phyloP scores from a whole-genome alignment of 2,888 invertebrate species.

The Choreutis nemorana region DNA sequence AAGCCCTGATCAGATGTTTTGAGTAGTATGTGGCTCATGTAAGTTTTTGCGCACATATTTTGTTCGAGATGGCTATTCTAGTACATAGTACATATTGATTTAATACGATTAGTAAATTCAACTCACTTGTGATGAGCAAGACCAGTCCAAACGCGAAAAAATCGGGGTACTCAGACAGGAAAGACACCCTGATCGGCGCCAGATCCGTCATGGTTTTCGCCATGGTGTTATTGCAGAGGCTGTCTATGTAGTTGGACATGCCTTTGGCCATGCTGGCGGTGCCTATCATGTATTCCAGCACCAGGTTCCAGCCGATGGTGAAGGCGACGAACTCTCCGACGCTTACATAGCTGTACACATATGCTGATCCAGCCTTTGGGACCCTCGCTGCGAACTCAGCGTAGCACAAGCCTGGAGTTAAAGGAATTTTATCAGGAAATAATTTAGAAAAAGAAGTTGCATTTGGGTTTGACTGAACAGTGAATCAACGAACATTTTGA shows the following conservation, averaged over 20 bases:
- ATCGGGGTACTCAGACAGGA: conserved; percentile 78
- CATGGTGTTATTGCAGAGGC: conserved; percentile 73
- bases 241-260: conserved; percentile 80
- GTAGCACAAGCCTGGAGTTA: conserved; percentile 78
- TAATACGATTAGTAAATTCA: neutral
- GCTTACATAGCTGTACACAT: conserved; percentile 91
- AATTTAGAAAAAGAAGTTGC: neutral
- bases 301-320: conserved; percentile 93
- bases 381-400: conserved; percentile 91
- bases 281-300: conserved; percentile 87
- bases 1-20: too few species aligned
- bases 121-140: conserved; percentile 72
- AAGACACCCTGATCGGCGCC: conserved; percentile 71
- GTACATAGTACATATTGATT: too few species aligned
- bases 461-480: neutral
- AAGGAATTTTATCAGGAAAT: neutral
- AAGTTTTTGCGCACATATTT: too few species aligned
- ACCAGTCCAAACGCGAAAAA: conserved; percentile 78
- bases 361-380: conserved; percentile 90
- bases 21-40: too few species aligned
- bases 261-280: conserved; percentile 82
- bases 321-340: conserved; percentile 93
- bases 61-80: too few species aligned
- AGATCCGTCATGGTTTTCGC: conserved; percentile 68
- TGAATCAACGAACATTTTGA: neutral